Conservation (phyloP, 2,888 invertebrate genomes). For the Caenorhabditis panamensis region DNA sequence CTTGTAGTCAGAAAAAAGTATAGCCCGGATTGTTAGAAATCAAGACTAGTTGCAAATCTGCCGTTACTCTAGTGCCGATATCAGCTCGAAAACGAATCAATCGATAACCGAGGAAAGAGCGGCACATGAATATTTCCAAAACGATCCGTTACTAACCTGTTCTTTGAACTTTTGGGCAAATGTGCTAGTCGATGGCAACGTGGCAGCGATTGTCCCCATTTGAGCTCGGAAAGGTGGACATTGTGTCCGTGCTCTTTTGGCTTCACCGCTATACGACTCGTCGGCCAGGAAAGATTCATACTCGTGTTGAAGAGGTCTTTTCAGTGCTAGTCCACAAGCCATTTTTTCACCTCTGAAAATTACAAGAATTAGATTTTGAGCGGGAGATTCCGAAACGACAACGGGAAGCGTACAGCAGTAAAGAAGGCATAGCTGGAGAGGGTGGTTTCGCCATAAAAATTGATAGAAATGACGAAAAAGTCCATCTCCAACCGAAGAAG, state of each 20-base stretch:
- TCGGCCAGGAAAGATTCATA: constrained; percentile 78
- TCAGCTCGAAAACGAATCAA: constrained; percentile 38
- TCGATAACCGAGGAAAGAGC: constrained; percentile 30
- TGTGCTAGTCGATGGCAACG: constrained; percentile 70
- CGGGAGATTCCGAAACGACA: neutral
- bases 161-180: constrained; percentile 65
- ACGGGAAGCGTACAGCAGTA: constrained; percentile 10
- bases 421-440: constrained; percentile 18
- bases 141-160: constrained; percentile 29
- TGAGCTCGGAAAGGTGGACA: constrained; percentile 81
- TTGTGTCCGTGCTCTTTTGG: constrained; percentile 78
- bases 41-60: constrained; percentile 40
- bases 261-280: constrained; percentile 73
- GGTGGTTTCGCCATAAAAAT: neutral
- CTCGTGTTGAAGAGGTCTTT: constrained; percentile 80
- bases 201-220: constrained; percentile 77
- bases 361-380: neutral
- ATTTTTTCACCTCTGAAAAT: constrained; percentile 69
- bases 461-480: neutral
- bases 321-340: constrained; percentile 81
- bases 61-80: constrained; percentile 40
- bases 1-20: constrained; percentile 49
- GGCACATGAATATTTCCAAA: constrained; percentile 21
- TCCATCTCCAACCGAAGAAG: neutral
- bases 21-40: neutral